Evolutionary conservation across 2,888 invertebrate genomes (phyloP).

Genomic region (Polyommatus icarus): DNA sequence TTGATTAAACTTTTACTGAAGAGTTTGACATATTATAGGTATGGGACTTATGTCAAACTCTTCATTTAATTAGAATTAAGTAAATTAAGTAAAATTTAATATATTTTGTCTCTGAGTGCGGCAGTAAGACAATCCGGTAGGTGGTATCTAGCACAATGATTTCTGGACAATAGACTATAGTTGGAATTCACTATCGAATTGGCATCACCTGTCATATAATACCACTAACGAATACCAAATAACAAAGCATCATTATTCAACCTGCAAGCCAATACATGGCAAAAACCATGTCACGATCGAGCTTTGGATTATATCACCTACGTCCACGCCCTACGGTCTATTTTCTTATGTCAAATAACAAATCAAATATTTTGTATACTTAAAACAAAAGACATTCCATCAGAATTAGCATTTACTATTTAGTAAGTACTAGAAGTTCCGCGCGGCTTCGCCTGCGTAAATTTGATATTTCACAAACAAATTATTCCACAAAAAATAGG

Average conservation of each 20-base stretch:
- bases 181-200: slow-evolving; percentile 31
- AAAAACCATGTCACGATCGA: slow-evolving; percentile 39
- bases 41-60: no score
- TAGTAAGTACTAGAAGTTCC: not conserved
- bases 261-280: slow-evolving; percentile 48
- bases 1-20: no score
- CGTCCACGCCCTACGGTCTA: slow-evolving; percentile 44
- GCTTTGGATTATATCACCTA: slow-evolving; percentile 33
- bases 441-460: no score
- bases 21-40: no score
- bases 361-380: slow-evolving; percentile 45
- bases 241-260: slow-evolving; percentile 68
- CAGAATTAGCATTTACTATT: slow-evolving; percentile 36
- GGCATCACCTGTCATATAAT: slow-evolving; percentile 42
- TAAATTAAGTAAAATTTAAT: no score
- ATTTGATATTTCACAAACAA: no score
- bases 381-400: slow-evolving; percentile 69
- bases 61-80: no score
- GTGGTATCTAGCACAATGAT: no score
- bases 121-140: no score
- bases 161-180: not conserved
- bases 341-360: slow-evolving; percentile 44
- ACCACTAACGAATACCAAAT: slow-evolving; percentile 51
- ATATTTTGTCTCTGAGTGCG: no score
- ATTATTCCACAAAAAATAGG: no score